Conservation (phyloP, 64 coral and sea anemone species). For the Exaiptasia diaphana region DNA sequence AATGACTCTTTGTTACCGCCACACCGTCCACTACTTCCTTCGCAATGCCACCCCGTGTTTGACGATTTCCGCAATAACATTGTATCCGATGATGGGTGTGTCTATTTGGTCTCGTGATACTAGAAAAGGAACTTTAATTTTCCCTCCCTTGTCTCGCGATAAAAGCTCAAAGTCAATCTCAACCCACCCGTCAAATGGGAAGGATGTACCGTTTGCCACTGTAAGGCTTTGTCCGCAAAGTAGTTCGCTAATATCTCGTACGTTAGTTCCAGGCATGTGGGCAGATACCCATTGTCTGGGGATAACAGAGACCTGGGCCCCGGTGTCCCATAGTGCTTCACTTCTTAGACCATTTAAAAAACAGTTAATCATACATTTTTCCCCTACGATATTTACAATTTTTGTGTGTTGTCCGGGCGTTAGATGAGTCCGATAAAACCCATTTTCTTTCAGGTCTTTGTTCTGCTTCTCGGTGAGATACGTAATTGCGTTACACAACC, state of each 20-base stretch:
- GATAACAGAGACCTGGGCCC: slow-evolving; percentile 38
- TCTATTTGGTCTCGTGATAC: slow-evolving; percentile 18
- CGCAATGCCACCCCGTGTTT: not conserved
- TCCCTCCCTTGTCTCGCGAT: not conserved
- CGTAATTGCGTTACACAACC: not conserved
- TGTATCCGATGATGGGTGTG: slow-evolving; percentile 18
- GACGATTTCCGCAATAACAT: slow-evolving; percentile 35
- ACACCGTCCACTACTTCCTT: not conserved
- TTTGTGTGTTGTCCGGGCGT: not conserved
- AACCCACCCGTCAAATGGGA: not conserved
- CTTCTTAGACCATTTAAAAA: not conserved
- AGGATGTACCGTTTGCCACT: not conserved
- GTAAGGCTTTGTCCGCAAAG: not conserved
- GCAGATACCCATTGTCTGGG: not conserved
- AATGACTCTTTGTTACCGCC: not conserved
- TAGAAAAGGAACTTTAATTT: slow-evolving; percentile 17
- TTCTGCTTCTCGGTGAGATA: not conserved
- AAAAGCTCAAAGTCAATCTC: slow-evolving; percentile 1
- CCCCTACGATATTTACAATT: slow-evolving; percentile 1
- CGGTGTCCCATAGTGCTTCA: slow-evolving; percentile 38
- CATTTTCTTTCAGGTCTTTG: not conserved
- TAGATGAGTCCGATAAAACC: not conserved
- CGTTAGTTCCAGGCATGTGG: not conserved
- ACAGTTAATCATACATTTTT: slow-evolving; percentile 3
- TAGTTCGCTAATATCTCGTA: not conserved